These are phyloP conservation scores for Oophaga sylvatica DNA, from an alignment of 2,797 vertebrate genomes.

Conservation along the genomic window DNA sequence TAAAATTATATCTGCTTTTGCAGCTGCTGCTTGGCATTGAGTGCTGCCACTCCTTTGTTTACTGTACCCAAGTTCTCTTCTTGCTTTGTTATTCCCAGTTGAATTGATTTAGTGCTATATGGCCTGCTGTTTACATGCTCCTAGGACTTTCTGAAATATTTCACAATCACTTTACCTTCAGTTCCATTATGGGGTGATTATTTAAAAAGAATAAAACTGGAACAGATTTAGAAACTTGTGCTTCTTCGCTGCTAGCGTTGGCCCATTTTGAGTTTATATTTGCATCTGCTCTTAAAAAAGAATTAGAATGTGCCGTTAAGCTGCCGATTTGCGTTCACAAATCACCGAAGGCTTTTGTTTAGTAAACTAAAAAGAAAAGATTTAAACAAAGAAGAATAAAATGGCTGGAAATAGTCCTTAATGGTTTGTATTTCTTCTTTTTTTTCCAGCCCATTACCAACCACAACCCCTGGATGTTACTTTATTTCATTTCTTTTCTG, in stretches of 20 bases:
- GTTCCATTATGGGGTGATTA: not conserved
- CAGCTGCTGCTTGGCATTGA: not conserved
- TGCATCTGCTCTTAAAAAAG: not conserved
- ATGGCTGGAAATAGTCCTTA: not conserved
- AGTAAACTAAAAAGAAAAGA: not conserved
- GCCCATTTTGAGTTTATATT: not conserved
- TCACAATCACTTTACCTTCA: not conserved
- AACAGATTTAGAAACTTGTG: not conserved
- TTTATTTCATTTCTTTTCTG: conserved; percentile 92
- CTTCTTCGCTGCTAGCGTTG: not conserved
- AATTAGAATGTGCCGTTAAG: not conserved
- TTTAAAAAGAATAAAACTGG: not conserved
- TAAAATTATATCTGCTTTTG: not conserved
- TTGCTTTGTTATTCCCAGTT: no score
- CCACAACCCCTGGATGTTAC: conserved; percentile 90
- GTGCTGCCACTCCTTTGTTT: not conserved
- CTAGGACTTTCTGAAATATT: not conserved
- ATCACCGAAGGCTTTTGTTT: not conserved
- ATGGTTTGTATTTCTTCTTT: conserved; percentile 11
- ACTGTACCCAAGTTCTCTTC: no score
- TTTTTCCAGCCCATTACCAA: conserved; percentile 77
- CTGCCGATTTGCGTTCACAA: not conserved
- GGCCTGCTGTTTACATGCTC: not conserved
- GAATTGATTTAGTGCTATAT: no score
- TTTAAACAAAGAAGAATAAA: not conserved